A percentile compares a stretch with the other conserved stretches of the same genome.
Conservation (phyloP, 2,888 invertebrate genomes). For the Caenorhabditis macrosperma region DNA sequence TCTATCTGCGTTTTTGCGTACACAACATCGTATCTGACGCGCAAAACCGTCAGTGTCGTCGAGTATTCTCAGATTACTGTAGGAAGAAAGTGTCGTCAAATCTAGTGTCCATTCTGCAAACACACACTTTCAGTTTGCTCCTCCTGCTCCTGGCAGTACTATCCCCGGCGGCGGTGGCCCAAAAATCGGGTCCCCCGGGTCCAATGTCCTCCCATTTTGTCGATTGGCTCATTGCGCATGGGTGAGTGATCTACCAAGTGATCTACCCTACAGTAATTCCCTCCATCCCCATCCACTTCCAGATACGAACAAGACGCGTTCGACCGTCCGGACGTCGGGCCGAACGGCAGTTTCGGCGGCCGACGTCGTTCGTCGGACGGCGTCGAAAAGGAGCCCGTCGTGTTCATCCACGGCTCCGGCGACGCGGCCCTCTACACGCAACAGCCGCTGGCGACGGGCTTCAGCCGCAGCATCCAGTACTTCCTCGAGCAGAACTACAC, state of each 20-base stretch:
- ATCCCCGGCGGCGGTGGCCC: slow-evolving; percentile 22
- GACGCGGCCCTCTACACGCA: slow-evolving; percentile 79
- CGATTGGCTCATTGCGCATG: slow-evolving; percentile 78
- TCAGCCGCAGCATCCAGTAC: slow-evolving; percentile 74
- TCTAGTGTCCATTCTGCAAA: no score
- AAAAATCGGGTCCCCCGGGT: slow-evolving; percentile 71
- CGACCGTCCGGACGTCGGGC: slow-evolving; percentile 79
- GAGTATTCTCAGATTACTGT: no score
- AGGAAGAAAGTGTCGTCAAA: no score
- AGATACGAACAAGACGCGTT: slow-evolving; percentile 75
- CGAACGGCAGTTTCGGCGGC: slow-evolving; percentile 79
- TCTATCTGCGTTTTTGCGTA: no score
- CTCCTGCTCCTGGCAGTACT: slow-evolving; percentile 13
- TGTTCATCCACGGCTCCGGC: slow-evolving; percentile 78
- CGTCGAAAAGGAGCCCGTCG: slow-evolving; percentile 76
- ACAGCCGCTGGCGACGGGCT: slow-evolving; percentile 71
- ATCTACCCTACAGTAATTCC: background rate
- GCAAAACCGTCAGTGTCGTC: no score
- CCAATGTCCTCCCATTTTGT: slow-evolving; percentile 78
- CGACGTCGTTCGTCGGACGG: slow-evolving; percentile 67
- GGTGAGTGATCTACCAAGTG: slow-evolving; percentile 67
- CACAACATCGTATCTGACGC: no score
- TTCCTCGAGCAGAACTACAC: slow-evolving; percentile 80
- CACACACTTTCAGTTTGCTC: slow-evolving; percentile 35
- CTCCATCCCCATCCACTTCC: slow-evolving; percentile 4